Evolutionary conservation across 2,888 invertebrate genomes (phyloP), one percentile per base, ranked within the genome.

Genomic region (Parascotia fuliginaria): DNA sequence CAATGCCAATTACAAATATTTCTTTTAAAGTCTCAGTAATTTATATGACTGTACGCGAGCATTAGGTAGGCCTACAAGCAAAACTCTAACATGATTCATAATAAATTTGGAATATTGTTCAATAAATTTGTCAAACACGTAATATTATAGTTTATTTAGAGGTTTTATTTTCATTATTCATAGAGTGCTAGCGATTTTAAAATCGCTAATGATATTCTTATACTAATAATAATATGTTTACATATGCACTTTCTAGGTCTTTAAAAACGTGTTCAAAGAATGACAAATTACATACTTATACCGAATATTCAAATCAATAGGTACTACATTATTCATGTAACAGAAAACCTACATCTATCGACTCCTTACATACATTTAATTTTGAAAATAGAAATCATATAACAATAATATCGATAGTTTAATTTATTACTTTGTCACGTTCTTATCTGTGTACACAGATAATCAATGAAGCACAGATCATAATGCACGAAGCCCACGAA

Each of bases 341-440:
- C 15, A 39, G 40, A 46, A 51, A 62, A 52, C 47, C 44, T 45
- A 49, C 55, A 54, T 31, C 22, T 41, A 48, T 46, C 3, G 24
- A 24, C 7, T 40, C 31, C 33, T 16, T 33, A 52, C 47, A 29
- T n/a, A 16, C 15, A 56, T 62, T 66, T 70, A 56, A 63, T 60
- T 56, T 67, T 24, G 12, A 60, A 54, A 45, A 55, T 57, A 50
- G 52, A 58, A 70, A 64, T 55, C 59, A 44, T 51, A 41, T 48
- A 54, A 59, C 60, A 65, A 68, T 54, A 57, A 62, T 63, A 74
- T 76, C 77, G 75, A 81, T 72, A 70, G 58, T 67, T 72, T 45
- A 67, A 76, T 81, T 71, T 76, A 77, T 78, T 60, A 71, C 45
- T 46, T 59, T 73, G 75, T 74, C 79, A 70, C 69, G 46, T 68